phyloP scores from a whole-genome alignment of 2,888 invertebrate species.

The Sisyra terminalis region DNA sequence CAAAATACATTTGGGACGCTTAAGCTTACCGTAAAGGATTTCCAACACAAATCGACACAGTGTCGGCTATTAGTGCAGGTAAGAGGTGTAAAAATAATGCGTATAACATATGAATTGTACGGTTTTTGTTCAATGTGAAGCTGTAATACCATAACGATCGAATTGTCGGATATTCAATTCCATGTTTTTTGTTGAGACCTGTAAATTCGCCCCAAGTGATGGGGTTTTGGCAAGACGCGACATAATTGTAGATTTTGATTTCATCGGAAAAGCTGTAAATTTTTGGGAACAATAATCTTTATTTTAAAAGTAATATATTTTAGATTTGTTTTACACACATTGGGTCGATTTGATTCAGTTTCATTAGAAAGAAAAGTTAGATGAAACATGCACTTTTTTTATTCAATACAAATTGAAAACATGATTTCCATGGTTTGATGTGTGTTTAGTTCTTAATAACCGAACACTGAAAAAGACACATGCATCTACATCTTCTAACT shows the following conservation, averaged over 20 bases:
- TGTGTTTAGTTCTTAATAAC: too few relatives aligned
- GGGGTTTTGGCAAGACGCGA: slow-evolving; percentile 66
- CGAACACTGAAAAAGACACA: too few relatives aligned
- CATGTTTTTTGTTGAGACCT: neutral
- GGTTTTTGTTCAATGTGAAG: neutral
- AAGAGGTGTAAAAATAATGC: slow-evolving; percentile 1
- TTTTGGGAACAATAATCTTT: too few relatives aligned
- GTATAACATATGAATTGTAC: neutral
- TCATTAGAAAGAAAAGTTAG: too few relatives aligned
- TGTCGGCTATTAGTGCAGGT: slow-evolving; percentile 1
- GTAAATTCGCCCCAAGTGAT: slow-evolving; percentile 52
- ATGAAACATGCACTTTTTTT: too few relatives aligned
- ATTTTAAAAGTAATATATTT: too few relatives aligned
- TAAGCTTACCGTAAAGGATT: neutral
- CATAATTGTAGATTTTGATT: slow-evolving; percentile 69
- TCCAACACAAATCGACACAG: neutral
- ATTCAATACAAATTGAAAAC: too few relatives aligned
- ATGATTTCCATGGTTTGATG: too few relatives aligned
- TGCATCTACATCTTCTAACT: too few relatives aligned
- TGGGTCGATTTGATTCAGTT: too few relatives aligned
- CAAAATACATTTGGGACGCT: neutral
- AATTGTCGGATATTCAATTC: slow-evolving; percentile 1
- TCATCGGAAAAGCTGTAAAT: slow-evolving; percentile 15
- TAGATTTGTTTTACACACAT: too few relatives aligned
- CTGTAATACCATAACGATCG: neutral